Base-by-base conservation (phyloP, 2,888 invertebrate genomes). In the Tethea ocularis region DNA sequence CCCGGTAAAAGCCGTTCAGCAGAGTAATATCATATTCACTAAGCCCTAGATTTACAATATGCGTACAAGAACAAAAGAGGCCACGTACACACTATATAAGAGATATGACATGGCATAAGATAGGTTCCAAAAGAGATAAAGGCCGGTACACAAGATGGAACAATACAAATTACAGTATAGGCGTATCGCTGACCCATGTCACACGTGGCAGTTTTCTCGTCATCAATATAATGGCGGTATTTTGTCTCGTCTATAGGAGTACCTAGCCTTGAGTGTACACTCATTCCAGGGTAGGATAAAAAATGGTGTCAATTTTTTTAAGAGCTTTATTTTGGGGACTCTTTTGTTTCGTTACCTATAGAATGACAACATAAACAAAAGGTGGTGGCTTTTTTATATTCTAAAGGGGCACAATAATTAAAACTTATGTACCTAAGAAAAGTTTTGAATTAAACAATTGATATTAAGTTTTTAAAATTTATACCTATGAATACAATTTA, bases 121-220 rank as follows among this genome's bases (percentile, higher is more conserved):
- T 68, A 68, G 69, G 69, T 66, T 72, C 73, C 69, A 71, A 75
- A 67, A 75, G 71, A 71, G 61, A 73, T 74, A 72, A 67, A 63
- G 66, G 61, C 51, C 56, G 26, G 56, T 53, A 61, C 55, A 68
- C 61, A 46, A 46, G 46, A 46, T 46, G 46, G 20, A 46, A 70
- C 63, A 66, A 68, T 67, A 71, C 67, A 69, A 71, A 74, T 72
- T 74, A 63, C 54, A 60, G 60, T 60, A 33, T 26, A 46, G 54
- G 53, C 51, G 55, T 58, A 64, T 57, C 55, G 63, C 60, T 67
- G 67, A 72, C 72, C 72, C 62, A 52, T 53, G 59, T 62, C 60
- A 53, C 46, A 53, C 20, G 20, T 62, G 62, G 57, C 62, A 57
- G 57, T 54, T 46, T 41, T 56, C 56, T 38, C 41, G 60, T 62